Evolutionary conservation across 2,888 invertebrate genomes (phyloP).

Genomic region (Apotomis turbidana): DNA sequence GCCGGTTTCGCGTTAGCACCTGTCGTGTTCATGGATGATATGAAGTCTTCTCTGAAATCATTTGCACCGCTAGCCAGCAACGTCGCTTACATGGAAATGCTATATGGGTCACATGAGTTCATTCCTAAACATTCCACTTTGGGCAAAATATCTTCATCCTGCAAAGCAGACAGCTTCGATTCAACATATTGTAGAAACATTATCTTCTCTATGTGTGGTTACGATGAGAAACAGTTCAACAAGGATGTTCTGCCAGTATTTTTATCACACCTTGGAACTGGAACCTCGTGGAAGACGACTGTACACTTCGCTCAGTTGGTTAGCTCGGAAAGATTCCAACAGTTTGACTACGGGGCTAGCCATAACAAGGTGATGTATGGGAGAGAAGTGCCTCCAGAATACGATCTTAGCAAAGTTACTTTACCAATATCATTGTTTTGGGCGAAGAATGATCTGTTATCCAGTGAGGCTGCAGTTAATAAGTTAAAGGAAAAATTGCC

Average conservation of each 20-base stretch:
- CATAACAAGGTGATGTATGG: conserved; percentile 85
- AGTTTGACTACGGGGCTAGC: conserved; percentile 87
- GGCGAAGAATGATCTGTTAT: conserved; percentile 88
- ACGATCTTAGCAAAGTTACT: conserved; percentile 84
- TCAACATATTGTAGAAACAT: conserved; percentile 87
- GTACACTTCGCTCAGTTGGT: conserved; percentile 87
- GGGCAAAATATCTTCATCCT: conserved; percentile 83
- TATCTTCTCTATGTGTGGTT: conserved; percentile 89
- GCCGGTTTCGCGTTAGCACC: conserved; percentile 88
- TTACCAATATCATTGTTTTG: conserved; percentile 87
- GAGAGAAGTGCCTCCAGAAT: conserved; percentile 82
- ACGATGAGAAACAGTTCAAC: conserved; percentile 87
- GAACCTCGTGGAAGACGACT: conserved; percentile 89
- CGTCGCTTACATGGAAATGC: conserved; percentile 83
- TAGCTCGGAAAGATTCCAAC: conserved; percentile 82
- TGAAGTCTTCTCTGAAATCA: conserved; percentile 86
- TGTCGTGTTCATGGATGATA: conserved; percentile 85
- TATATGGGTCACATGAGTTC: conserved; percentile 88
- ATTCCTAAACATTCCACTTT: conserved; percentile 86
- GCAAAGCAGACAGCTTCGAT: conserved; percentile 78
- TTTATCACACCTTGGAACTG: conserved; percentile 88
- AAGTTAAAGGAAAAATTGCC: conserved; percentile 77
- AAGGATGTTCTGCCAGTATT: conserved; percentile 87
- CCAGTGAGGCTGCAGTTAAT: conserved; percentile 85
- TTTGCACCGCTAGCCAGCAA: conserved; percentile 86